Base-by-base conservation (phyloP, 2,888 invertebrate species). In the Anagyrus pseudococci region DNA sequence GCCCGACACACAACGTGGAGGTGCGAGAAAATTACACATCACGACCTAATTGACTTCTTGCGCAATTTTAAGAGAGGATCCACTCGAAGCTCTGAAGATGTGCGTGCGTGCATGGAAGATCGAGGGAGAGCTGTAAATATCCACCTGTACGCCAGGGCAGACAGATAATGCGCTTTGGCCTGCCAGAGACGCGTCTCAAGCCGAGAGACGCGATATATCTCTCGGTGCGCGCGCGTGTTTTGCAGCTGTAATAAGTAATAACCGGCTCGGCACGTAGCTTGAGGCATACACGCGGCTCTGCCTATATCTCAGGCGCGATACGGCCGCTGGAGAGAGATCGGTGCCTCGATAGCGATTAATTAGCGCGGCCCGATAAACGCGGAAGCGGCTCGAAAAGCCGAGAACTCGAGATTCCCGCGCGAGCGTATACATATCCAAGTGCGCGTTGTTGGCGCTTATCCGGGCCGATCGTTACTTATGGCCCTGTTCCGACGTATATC, bases 331-430 rank as follows among this genome's bases (percentile, higher is more conserved):
- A 15, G 8, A 22, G 55, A 64, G 60, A 64, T 60, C 59, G 43
- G 6, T 4, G 25, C 53, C 25, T 17, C 48, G 60, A 64, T 64
- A 60, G 60, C 59, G 64, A 64, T 64, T 64, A 64, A 64, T 64
- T 64, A 64, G 60, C 55, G 23, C 60, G 43, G 47, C 44, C 26
- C 64, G 59, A 64, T 64, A 59, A 64, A 60, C 59, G 41, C 64
- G 64, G 59, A 56, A 64, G 56, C 59, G 10, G 29, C 29, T 54
- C 49, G 53, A 62, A 54, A 58, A 58, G 48, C 58, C 49, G 25
- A 46, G 52, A 54, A 43, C 44, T 52, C 46, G 55, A 46, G 56
- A 52, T 58, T 59, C 59, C 46, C 41, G n/a, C 1, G 17, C 25
- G 26, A n/a, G 4, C n/a, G 25, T n/a, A 48, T n/a, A 22, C 15